These are phyloP conservation scores for Camponotus vicinus DNA, from an alignment of 1,140 invertebrate genomes.

Conservation along the genomic window DNA sequence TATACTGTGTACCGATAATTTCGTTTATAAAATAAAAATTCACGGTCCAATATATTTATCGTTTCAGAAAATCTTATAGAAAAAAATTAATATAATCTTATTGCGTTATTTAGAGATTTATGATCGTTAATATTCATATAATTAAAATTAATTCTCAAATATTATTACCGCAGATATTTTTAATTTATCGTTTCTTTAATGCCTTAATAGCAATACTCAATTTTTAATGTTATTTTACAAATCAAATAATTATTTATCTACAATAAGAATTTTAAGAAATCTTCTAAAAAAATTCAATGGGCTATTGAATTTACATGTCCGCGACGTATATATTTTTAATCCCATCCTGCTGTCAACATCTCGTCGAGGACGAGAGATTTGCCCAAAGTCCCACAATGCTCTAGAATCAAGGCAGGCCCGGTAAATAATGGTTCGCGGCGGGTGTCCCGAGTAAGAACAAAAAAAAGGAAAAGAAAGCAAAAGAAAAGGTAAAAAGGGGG, in stretches of 20 bases:
- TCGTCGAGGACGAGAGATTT: slow-evolving; percentile 34
- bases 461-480: slow-evolving; percentile 13
- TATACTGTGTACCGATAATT: not conserved
- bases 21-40: not conserved
- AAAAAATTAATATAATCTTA: not conserved
- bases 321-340: slow-evolving; percentile 5
- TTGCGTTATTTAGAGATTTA: not conserved
- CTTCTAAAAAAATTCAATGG: not conserved
- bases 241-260: too few species aligned
- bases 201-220: too few species aligned
- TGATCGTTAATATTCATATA: not conserved
- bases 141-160: not conserved
- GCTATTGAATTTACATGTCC: not conserved
- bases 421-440: slow-evolving; percentile 61
- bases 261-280: not conserved
- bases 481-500: not conserved
- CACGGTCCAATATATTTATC: not conserved
- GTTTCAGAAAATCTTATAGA: not conserved
- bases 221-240: too few species aligned
- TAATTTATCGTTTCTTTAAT: too few species aligned
- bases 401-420: slow-evolving; percentile 33
- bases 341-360: slow-evolving; percentile 22
- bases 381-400: not conserved
- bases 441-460: slow-evolving; percentile 49
- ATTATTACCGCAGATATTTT: not conserved